These are phyloP conservation scores for Saccostrea cuccullata DNA, from an alignment of 1,140 invertebrate genomes.

Conservation along the genomic window DNA sequence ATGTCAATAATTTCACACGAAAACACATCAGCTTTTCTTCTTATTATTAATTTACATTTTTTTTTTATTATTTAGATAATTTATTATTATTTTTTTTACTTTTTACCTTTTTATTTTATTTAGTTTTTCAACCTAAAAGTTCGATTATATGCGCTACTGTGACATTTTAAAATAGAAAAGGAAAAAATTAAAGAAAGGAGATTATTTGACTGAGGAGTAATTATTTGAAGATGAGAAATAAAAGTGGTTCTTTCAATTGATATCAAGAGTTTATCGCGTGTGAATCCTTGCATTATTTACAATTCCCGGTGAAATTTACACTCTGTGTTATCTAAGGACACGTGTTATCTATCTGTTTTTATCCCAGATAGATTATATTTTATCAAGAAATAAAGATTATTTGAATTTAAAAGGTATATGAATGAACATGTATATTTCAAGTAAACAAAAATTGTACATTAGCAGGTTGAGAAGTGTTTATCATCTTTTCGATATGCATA, in stretches of 20 bases:
- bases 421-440: slow-evolving; percentile 26
- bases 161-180: too few relatives aligned
- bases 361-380: slow-evolving; percentile 27
- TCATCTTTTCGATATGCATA: not conserved
- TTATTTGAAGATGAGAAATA: not conserved
- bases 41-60: too few relatives aligned
- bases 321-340: not conserved
- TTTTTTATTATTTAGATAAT: too few relatives aligned
- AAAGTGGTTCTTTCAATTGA: not conserved
- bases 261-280: not conserved
- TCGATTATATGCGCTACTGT: too few relatives aligned
- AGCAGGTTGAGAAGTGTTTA: not conserved
- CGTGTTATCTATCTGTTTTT: slow-evolving; percentile 20
- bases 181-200: too few relatives aligned
- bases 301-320: not conserved
- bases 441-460: not conserved
- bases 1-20: too few relatives aligned
- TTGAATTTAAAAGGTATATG: slow-evolving; percentile 11
- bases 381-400: slow-evolving; percentile 23
- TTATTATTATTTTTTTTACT: too few relatives aligned
- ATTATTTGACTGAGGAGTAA: too few relatives aligned
- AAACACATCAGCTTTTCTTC: too few relatives aligned
- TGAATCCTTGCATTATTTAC: not conserved
- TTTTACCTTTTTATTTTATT: too few relatives aligned
- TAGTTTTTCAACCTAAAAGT: too few relatives aligned